Percentiles rank a stretch among this genome's conserved stretches.
phyloP scores from a whole-genome alignment of 2,797 vertebrate species.

The Trachops cirrhosus region DNA sequence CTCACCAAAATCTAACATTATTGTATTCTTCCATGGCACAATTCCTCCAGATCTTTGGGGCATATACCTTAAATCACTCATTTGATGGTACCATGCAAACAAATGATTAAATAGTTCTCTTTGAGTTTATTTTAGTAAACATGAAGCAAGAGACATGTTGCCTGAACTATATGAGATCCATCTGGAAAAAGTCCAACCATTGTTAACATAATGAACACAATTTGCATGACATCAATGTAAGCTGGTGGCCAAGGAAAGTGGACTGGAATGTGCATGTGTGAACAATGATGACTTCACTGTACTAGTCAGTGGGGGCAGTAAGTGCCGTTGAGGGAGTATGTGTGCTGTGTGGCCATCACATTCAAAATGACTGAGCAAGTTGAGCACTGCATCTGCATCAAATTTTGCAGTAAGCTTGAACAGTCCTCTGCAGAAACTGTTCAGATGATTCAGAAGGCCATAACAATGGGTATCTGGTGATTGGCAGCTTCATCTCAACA shows the following conservation, averaged over 20 bases:
- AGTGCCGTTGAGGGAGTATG: not conserved
- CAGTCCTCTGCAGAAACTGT: not conserved
- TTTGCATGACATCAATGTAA: not conserved
- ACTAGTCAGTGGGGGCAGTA: not conserved
- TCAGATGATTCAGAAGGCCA: not conserved
- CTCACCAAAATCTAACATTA: conserved; percentile 70
- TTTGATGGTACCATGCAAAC: conserved; percentile 85
- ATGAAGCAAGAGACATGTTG: conserved; percentile 68
- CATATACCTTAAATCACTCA: conserved; percentile 82
- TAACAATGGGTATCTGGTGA: not conserved
- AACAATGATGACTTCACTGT: not conserved
- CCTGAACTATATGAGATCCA: conserved; percentile 15
- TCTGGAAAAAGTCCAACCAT: not conserved
- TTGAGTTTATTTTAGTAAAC: conserved; percentile 81
- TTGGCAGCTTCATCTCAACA: not conserved
- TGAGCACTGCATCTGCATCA: not conserved
- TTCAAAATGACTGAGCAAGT: not conserved
- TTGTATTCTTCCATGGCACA: conserved; percentile 76
- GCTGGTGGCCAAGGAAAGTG: not conserved
- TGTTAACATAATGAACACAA: not conserved
- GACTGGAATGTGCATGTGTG: not conserved
- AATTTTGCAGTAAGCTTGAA: not conserved
- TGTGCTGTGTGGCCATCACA: not conserved
- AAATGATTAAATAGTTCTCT: conserved; percentile 90
- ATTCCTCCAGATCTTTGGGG: conserved; percentile 75